Evolutionary conservation across 1,140 invertebrate genomes (phyloP).

Genomic region (Coelopa frigida): DNA sequence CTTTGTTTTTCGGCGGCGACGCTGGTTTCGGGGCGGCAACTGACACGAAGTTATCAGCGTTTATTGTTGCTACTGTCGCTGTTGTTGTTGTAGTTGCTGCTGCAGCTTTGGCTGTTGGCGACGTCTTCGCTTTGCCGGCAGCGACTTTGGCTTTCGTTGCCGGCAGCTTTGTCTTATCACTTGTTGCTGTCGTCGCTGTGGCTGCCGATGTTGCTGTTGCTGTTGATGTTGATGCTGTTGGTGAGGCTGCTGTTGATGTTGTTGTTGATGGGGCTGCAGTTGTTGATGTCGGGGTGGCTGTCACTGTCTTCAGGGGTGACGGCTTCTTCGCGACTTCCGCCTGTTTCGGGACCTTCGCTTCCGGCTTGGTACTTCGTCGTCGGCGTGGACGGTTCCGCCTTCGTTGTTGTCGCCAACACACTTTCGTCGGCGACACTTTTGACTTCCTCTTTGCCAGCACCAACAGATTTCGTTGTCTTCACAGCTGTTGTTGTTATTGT

Average conservation of each 20-base stretch:
- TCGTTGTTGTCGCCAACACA: neutral
- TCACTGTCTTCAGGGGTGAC: constrained; percentile 21
- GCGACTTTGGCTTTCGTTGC: neutral
- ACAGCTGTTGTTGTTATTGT: constrained; percentile 8
- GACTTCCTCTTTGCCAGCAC: constrained; percentile 5
- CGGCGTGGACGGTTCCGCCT: neutral
- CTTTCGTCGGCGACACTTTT: neutral
- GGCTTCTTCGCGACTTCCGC: constrained; percentile 17
- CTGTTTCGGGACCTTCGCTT: constrained; percentile 25
- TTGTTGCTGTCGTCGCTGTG: neutral
- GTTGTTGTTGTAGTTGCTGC: constrained; percentile 14
- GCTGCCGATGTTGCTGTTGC: constrained; percentile 16
- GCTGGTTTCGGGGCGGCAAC: constrained; percentile 32
- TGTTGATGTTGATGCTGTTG: constrained; percentile 19
- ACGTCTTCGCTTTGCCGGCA: constrained; percentile 7
- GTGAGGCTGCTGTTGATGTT: constrained; percentile 7
- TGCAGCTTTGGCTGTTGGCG: constrained; percentile 11
- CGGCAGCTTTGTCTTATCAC: constrained; percentile 1
- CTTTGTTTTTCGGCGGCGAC: constrained; percentile 20
- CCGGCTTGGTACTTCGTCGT: constrained; percentile 26
- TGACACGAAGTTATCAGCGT: constrained; percentile 43
- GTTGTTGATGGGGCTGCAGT: constrained; percentile 1
- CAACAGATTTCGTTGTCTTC: neutral
- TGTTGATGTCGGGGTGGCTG: constrained; percentile 6
- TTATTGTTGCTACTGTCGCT: constrained; percentile 40